Percentiles rank a stretch among this genome's conserved stretches.
These are phyloP conservation scores for Phoxinus dragarum DNA, from an alignment of 2,797 vertebrate genomes.

Conservation along the genomic window DNA sequence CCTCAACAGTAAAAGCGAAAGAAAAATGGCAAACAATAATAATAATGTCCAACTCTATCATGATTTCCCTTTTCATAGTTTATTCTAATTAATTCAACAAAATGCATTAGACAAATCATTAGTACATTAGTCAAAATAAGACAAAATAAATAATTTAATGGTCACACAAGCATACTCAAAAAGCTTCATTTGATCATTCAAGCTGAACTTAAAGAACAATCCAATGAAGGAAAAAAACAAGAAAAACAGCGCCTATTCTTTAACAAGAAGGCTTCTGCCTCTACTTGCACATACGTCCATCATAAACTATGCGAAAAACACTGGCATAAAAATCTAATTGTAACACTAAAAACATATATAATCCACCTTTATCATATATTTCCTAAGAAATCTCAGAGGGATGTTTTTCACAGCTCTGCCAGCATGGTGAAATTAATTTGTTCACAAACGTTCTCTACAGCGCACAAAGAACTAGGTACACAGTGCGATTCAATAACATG, in stretches of 20 bases:
- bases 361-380: slow-evolving; percentile 35
- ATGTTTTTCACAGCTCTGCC: slow-evolving; percentile 3
- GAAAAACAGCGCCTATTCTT: slow-evolving; percentile 2
- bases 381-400: slow-evolving; percentile 26
- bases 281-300: slow-evolving; percentile 19
- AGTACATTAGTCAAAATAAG: slow-evolving; percentile 15
- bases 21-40: not conserved
- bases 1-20: not conserved
- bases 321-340: slow-evolving; percentile 35
- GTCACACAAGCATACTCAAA: slow-evolving; percentile 22
- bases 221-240: slow-evolving; percentile 11
- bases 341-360: slow-evolving; percentile 7
- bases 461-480: slow-evolving; percentile 28
- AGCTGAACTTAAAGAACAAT: slow-evolving; percentile 1
- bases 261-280: slow-evolving; percentile 9
- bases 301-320: not conserved
- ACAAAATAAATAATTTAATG: slow-evolving; percentile 2
- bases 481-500: slow-evolving; percentile 45
- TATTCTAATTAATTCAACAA: not conserved
- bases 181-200: slow-evolving; percentile 31
- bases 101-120: not conserved
- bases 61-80: not conserved
- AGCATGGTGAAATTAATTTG: slow-evolving; percentile 23
- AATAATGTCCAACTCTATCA: not conserved
- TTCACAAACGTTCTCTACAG: slow-evolving; percentile 24